phyloP scores from a whole-genome alignment of 2,797 vertebrate genomes.

The Anabas testudineus region DNA sequence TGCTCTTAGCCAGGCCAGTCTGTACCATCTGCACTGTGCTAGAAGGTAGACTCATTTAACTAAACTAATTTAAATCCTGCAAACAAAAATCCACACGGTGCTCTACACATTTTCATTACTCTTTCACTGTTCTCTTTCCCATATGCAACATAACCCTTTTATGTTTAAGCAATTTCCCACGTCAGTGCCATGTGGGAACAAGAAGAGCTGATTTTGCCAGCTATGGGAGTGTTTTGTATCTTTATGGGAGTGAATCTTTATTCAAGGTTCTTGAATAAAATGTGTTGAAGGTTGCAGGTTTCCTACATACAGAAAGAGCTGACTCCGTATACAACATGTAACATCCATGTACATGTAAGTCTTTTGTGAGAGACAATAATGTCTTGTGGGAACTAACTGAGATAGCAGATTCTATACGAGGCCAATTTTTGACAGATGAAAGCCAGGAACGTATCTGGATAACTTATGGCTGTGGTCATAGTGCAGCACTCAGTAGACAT shows the following conservation, averaged over 20 bases:
- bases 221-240: conserved; percentile 17
- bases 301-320: not conserved
- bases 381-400: not conserved
- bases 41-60: conserved; percentile 30
- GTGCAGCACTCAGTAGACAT: conserved; percentile 7
- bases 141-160: conserved; percentile 5
- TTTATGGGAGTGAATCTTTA: conserved; percentile 16
- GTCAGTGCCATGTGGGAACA: not conserved
- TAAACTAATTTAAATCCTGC: conserved; percentile 15
- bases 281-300: not conserved
- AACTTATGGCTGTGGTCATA: not conserved
- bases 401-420: not conserved
- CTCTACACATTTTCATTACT: not conserved
- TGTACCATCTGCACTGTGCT: conserved; percentile 57
- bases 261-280: not conserved
- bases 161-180: conserved; percentile 6
- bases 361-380: not conserved
- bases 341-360: not conserved
- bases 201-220: not conserved
- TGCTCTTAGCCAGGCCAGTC: conserved; percentile 52
- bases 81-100: conserved; percentile 20
- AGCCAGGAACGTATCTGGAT: not conserved
- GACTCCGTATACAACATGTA: not conserved
- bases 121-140: conserved; percentile 4
- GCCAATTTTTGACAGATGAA: not conserved